These are phyloP conservation scores for Biston betularia DNA, from an alignment of 2,888 invertebrate genomes.

Conservation along the genomic window DNA sequence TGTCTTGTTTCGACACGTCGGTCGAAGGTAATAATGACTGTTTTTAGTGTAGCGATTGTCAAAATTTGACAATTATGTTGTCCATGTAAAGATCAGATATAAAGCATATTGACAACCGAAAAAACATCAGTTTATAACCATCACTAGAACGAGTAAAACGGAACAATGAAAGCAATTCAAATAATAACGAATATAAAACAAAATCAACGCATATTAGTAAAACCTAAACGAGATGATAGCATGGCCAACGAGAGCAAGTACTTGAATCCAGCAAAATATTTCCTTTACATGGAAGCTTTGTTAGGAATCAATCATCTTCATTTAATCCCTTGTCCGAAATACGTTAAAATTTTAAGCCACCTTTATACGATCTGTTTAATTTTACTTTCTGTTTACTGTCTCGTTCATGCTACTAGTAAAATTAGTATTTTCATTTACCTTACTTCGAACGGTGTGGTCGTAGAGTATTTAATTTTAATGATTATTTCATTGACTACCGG, in stretches of 20 bases:
- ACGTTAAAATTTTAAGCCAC: background rate
- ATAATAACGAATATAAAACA: background rate
- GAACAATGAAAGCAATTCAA: background rate
- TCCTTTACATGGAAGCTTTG: slow-evolving; percentile 9
- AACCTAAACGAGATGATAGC: background rate
- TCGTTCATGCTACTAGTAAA: background rate
- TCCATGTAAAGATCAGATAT: too few species aligned
- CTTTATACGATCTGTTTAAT: slow-evolving; percentile 26
- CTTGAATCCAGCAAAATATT: slow-evolving; percentile 7
- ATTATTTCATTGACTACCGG: slow-evolving; percentile 48
- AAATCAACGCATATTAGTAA: background rate
- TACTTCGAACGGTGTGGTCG: slow-evolving; percentile 49
- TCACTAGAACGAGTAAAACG: background rate
- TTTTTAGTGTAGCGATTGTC: too few species aligned
- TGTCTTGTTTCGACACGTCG: too few species aligned
- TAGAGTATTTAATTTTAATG: slow-evolving; percentile 56
- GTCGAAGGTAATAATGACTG: too few species aligned
- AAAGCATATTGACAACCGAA: too few species aligned
- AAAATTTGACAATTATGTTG: too few species aligned
- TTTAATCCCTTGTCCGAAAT: slow-evolving; percentile 6
- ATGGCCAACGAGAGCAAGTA: background rate
- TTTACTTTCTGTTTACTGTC: slow-evolving; percentile 29
- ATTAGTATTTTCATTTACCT: slow-evolving; percentile 45
- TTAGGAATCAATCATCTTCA: slow-evolving; percentile 9
- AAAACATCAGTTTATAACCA: background rate